Base-by-base conservation (phyloP, 1,140 invertebrate species). In the Melipona quadrifasciata region DNA sequence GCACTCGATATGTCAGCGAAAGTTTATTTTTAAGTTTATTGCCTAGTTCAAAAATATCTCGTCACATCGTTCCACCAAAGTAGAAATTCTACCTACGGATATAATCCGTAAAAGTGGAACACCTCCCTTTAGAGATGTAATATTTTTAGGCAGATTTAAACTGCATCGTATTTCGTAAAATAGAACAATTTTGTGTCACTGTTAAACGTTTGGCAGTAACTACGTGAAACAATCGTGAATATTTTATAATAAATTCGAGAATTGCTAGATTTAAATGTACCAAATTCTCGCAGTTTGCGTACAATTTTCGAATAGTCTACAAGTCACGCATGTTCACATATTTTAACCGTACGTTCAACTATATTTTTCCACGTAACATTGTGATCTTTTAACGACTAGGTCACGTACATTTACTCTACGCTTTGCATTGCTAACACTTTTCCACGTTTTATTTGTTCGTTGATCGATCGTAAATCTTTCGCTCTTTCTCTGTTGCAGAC, bases 401-500 rank as follows among this genome's bases (percentile, higher is more conserved):
- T 39, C 75, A 51, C 58, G 39, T 64, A 77, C n/a, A 10, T 31
- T 64, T 65, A n/a, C 31, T 47, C 10, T 31, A 11, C n/a, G 2
- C 34, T 34, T 17, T 16, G 31, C 6, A 17, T 10, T 65, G 16
- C 6, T 21, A 10, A 51, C 12, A 34, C 5, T 21, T 31, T 0
- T 27, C 19, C 11, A 21, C 12, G 14, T 24, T 47, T 4, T 8
- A 75, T 21, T 27, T n/a, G 27, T 4, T 5, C 12, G 3, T 11
- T 3, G 73, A 84, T n/a, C 74, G 61, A 39, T 16, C 4, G 21
- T 39, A 5, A 76, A 76, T 76, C 24, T 24, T 70, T 24, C 14
- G 1, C 0, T 8, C n/a, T 87, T 89, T 93, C 87, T 47, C 94
- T 94, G 93, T 97, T 96, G 21, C 96, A 99, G 99, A 98, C 94